A percentile compares a stretch with the other conserved stretches of the same genome.
Conservation (phyloP, 2,113 vertebrate genomes). For the Pantherophis guttatus region DNA sequence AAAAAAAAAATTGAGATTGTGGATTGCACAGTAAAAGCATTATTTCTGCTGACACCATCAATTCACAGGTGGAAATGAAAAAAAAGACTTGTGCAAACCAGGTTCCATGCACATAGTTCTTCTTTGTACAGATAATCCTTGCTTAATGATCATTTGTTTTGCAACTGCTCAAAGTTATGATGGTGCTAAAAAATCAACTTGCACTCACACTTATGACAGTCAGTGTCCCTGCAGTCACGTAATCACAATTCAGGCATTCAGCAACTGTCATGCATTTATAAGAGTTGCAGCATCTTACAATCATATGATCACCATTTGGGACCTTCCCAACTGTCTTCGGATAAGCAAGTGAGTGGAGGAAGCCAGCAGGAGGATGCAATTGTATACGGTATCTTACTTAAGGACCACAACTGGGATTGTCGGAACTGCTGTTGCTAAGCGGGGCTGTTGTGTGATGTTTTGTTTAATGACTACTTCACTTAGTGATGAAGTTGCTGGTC, state of each 20-base stretch:
- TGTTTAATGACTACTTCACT: neutral
- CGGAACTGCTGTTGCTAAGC: neutral
- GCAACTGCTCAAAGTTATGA: neutral
- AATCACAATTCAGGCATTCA: neutral
- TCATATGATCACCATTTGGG: neutral
- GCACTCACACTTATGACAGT: neutral
- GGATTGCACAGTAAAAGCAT: neutral
- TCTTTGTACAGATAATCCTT: neutral
- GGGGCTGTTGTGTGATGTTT: neutral
- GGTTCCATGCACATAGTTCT: neutral
- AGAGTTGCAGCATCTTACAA: neutral
- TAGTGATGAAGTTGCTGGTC: neutral
- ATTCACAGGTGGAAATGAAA: neutral
- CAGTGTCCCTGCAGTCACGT: neutral
- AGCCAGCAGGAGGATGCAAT: neutral
- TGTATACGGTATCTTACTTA: neutral
- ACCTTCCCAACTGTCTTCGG: neutral
- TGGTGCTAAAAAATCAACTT: neutral
- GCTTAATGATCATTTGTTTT: neutral
- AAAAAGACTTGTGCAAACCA: neutral
- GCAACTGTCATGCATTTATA: neutral
- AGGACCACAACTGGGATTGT: neutral
- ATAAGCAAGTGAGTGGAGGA: neutral
- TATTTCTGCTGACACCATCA: neutral
- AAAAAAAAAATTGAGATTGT: neutral